Base-by-base conservation (phyloP, 2,113 vertebrate species). In the Cynopterus brachyotis region DNA sequence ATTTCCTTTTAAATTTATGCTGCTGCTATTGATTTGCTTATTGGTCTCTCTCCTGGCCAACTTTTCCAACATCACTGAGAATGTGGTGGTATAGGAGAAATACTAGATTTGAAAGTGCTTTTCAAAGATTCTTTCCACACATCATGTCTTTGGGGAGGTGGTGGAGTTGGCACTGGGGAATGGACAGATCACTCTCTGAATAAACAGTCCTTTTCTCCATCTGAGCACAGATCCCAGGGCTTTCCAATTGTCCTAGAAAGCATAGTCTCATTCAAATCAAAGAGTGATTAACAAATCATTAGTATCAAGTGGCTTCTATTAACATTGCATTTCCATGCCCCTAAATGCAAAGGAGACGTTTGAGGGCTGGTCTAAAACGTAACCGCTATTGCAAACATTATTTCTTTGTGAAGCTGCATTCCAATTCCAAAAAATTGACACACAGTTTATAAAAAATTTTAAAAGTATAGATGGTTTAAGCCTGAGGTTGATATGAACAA, bases 11-110 rank as follows among this genome's bases (percentile, higher is more conserved):
- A 78, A 88, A 92, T 66, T 92, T 64, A 67, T 30, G 32, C 32
- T 94, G 53, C 64, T 96, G 87, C 75, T 88, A 95, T 42, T 81
- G 75, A 96, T 87, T 93, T 95, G 45, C 35, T 42, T 69, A 9
- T 75, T 95, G 67, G 37, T 93, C 32, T 78, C 37, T 81, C 37
- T 93, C 40, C 57, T 73, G 20, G 32, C 8, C 62, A 24, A 95
- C 4, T 67, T 97, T 75, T 55, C 30, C 69, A 95, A 53, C 15
- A 88, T 87, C 45, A 60, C 6, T 53, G 53, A 76, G 40, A 40
- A 57, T 37, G 6, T 45, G 35, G 20, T 32, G 3, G 24, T 82
- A 57, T 62, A 22, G 60, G 53, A 94, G 24, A 79, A 89, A 78
- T 70, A 35, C 37, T 15, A 79, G 7, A 80, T 47, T 55, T 66